Base-by-base conservation (phyloP, 1,140 invertebrate species). In the Hylyphantes graminicola region DNA sequence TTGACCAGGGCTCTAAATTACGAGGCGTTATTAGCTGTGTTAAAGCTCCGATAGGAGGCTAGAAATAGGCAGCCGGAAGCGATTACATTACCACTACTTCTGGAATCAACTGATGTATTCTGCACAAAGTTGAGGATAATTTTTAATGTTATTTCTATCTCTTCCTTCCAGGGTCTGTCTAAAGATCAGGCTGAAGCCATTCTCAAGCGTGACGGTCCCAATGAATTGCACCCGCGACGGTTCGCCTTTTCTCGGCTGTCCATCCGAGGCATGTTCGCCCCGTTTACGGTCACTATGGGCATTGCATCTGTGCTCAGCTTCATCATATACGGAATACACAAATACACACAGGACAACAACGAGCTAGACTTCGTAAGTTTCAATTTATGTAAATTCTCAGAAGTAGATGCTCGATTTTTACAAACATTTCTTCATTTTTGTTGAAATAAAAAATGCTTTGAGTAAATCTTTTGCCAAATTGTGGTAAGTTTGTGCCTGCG, bases 361-460 rank as follows among this genome's bases (percentile, higher is more conserved):
- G 61, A 64, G 61, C 15, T 64, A n/a, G 61, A 64, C 21, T 64
- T 19, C 61, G 61, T 64, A 64, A 64, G n/a, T 64, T n/a, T 10
- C 9, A 4, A 9, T 63, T 63, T 17, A 35, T 5, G 5, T 1
- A 35, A 35, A 35, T 2, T 35, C 35, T 35, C 35, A 35, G 35
- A 35, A 35, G 5, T 35, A 35, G 35, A 35, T 35, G 35, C 35
- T 35, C 35, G 5, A 35, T 35, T 35, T 35, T 35, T 5, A 35
- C 35, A 1, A 35, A 35, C 5, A 35, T 35, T 35, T 35, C 35
- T 1, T 35, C 35, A 35, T 5, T 35, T 35, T 35, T 35, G 35
- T 2, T 5, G 35, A 35, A 35, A 35, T 35, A 5, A 35, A 35
- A 35, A 35, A 35, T 35, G 35, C 35, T 5, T 5, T 5, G 35